A percentile compares a stretch with the other conserved stretches of the same genome.
Evolutionary conservation across 2,797 vertebrate species (phyloP).

Genomic region (Potorous gilbertii): DNA sequence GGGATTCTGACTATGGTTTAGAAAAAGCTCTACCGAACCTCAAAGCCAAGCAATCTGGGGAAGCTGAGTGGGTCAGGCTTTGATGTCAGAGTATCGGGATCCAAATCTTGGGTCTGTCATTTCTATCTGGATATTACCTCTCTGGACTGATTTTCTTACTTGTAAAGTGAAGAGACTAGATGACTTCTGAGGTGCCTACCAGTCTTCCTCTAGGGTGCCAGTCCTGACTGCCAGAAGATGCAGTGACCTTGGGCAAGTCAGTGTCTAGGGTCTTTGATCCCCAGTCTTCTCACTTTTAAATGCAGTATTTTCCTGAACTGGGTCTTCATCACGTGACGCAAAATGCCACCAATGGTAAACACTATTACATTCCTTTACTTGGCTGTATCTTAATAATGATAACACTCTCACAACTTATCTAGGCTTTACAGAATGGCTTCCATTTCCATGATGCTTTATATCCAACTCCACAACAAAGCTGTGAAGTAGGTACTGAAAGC

Average conservation of each 20-base stretch:
- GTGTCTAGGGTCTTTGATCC: not conserved
- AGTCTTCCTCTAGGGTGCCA: not conserved
- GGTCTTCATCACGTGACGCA: not conserved
- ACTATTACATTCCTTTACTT: not conserved
- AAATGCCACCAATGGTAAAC: not conserved
- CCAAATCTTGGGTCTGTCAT: not conserved
- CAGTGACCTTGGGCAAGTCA: not conserved
- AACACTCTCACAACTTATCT: not conserved
- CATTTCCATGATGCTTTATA: not conserved
- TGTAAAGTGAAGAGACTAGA: not conserved
- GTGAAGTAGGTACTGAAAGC: not conserved
- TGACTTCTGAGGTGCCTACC: not conserved
- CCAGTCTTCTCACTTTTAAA: not conserved
- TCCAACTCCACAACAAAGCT: not conserved
- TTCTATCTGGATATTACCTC: not conserved
- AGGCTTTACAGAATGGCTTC: not conserved
- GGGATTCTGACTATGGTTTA: not conserved
- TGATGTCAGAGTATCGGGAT: not conserved
- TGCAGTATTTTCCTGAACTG: not conserved
- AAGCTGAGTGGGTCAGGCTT: not conserved
- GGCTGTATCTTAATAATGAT: not conserved
- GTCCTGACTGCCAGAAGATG: not conserved
- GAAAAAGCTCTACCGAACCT: not conserved
- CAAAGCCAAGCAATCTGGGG: not conserved
- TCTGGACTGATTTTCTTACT: not conserved